phyloP scores from a whole-genome alignment of 1,140 invertebrate species.

The Ceratitis capitata region DNA sequence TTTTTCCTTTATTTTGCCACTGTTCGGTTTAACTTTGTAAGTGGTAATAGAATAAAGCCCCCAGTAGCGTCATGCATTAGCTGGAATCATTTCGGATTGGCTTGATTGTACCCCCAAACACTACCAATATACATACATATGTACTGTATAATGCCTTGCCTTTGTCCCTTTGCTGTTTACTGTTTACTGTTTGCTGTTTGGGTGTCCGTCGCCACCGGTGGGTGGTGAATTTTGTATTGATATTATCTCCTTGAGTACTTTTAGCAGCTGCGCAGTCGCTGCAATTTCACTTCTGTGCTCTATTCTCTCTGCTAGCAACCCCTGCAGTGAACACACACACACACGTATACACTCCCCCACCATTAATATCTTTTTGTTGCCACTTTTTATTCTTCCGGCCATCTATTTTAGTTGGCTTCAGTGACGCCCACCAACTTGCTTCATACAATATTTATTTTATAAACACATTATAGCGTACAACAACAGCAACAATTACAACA shows the following conservation, averaged over 20 bases:
- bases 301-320: constrained; percentile 3
- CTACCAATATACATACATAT: no score
- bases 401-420: constrained; percentile 33
- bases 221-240: neutral
- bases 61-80: neutral
- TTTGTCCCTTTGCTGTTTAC: no score
- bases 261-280: constrained; percentile 42
- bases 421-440: constrained; percentile 64
- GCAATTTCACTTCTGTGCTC: neutral
- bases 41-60: constrained; percentile 20
- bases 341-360: neutral
- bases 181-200: no score
- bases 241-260: constrained; percentile 10
- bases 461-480: constrained; percentile 56
- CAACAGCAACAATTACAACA: neutral
- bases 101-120: neutral
- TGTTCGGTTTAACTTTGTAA: constrained; percentile 19
- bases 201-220: no score
- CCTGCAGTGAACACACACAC: neutral
- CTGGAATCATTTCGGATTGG: constrained; percentile 31
- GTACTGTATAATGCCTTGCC: no score
- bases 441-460: constrained; percentile 64
- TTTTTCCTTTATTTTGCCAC: neutral
- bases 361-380: neutral
- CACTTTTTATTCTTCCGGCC: constrained; percentile 30